Conservation (phyloP, 2,797 vertebrate species). For the Tenualosa thibaudeaui region DNA sequence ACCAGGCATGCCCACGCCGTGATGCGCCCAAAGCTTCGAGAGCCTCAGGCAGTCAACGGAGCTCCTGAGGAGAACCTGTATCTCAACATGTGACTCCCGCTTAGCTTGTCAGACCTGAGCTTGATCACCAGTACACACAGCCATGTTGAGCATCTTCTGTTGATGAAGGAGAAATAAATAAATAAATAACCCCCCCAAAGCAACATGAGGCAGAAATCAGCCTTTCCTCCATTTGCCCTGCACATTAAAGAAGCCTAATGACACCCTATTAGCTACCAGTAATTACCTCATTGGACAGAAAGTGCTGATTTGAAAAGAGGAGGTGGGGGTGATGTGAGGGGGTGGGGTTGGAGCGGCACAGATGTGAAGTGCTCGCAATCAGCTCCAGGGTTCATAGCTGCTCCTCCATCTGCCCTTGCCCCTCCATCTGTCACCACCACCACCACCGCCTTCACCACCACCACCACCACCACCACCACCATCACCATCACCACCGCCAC, state of each 20-base stretch:
- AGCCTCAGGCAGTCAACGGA: too few species aligned
- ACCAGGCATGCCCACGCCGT: too few species aligned
- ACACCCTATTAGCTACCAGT: slow-evolving; percentile 37
- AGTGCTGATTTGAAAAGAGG: slow-evolving; percentile 28
- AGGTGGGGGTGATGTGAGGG: background rate
- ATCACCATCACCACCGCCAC: too few species aligned
- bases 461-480: too few species aligned
- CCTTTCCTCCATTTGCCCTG: slow-evolving; percentile 18
- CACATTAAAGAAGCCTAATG: slow-evolving; percentile 34
- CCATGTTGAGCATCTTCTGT: background rate
- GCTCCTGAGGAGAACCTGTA: too few species aligned
- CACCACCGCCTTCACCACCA: background rate
- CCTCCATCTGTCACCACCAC: background rate
- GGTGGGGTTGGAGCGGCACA: background rate
- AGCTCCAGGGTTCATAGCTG: background rate
- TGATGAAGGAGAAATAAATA: background rate
- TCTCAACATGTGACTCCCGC: too few species aligned
- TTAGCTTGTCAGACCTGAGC: background rate
- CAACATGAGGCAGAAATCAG: slow-evolving; percentile 24
- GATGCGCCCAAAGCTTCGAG: too few species aligned
- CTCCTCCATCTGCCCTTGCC: background rate
- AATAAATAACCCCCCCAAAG: background rate
- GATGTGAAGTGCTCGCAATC: background rate
- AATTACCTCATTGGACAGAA: slow-evolving; percentile 41
- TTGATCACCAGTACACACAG: background rate